phyloP scores from a whole-genome alignment of 2,888 invertebrate genomes.

The Kuschelorhynchus macadamiae region DNA sequence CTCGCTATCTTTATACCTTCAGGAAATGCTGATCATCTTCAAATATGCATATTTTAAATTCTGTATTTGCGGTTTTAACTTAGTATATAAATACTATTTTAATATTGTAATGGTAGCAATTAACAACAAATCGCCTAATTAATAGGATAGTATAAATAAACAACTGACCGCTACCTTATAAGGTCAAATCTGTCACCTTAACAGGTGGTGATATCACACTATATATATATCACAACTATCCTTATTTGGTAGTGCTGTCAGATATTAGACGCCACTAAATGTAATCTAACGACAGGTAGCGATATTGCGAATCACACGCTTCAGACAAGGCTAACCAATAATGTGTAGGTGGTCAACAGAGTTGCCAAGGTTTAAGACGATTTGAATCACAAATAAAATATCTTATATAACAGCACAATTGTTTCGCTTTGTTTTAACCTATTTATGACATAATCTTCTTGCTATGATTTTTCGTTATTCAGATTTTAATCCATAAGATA shows the following conservation, averaged over 20 bases:
- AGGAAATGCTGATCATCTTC: no score
- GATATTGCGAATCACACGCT: slow-evolving; percentile 18
- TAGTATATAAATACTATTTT: no score
- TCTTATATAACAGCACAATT: not conserved
- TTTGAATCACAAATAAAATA: not conserved
- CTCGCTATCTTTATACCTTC: no score
- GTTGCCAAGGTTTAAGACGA: slow-evolving; percentile 12
- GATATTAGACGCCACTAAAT: slow-evolving; percentile 38
- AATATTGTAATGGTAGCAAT: no score
- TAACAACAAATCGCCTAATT: no score
- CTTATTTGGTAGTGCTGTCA: slow-evolving; percentile 36
- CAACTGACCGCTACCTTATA: slow-evolving; percentile 21
- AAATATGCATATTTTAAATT: no score
- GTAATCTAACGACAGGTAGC: slow-evolving; percentile 37
- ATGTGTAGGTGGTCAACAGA: slow-evolving; percentile 33
- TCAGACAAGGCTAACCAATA: slow-evolving; percentile 25
- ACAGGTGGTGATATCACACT: slow-evolving; percentile 33
- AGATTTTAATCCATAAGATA: not conserved
- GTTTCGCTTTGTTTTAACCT: not conserved
- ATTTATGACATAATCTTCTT: not conserved
- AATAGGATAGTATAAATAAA: no score
- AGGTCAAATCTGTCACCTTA: slow-evolving; percentile 7
- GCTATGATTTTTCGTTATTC: not conserved
- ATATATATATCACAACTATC: slow-evolving; percentile 18
- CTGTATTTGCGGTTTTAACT: no score